Base-by-base conservation (phyloP, 2,888 invertebrate genomes). In the Aspidiotus destructor region DNA sequence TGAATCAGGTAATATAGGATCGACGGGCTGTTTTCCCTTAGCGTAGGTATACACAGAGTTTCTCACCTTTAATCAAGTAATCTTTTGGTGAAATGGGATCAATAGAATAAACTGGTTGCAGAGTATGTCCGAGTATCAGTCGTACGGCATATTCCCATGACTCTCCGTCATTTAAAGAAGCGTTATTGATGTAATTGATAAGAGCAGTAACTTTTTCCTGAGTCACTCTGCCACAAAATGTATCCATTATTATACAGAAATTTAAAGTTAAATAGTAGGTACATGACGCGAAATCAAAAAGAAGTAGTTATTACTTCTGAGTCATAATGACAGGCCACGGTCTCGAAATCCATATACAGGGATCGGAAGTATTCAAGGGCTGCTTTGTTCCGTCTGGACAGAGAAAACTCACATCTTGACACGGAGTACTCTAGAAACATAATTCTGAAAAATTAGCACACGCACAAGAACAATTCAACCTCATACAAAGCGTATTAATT, bases 291-390 rank as follows among this genome's bases (percentile, higher is more conserved):
- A n/a, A 48, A 13, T 28, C 10, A 28, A 28, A 42, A 62, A 53
- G 17, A 63, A 41, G n/a, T 15, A 55, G 10, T 8, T n/a, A 16
- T 41, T 67, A 70, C 70, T 41, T 58, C 58, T 67, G 84, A 10
- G 87, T 82, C 0, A 86, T 85, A 55, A 90, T 78, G 0, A 87
- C 86, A 0, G 87, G 84, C 86, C 89, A 89, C 0, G 92, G 91
- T 73, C 86, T 83, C 1, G 85, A 80, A 13, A 89, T 82, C 91
- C 92, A 92, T 9, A 85, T 79, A 74, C 92, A 92, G 0, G 88
- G 88, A 13, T 80, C 78, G 0, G 80, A 75, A 7, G 80, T 79
- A 69, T 81, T 79, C 8, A 88, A 73, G 0, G 84, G 80, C 74
- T 83, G 83, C 73, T 83, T 80, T 11, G 84, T 82, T 0, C 89